A percentile compares a stretch with the other conserved stretches of the same genome.
These are phyloP conservation scores for Apeltes quadracus DNA, from an alignment of 2,113 vertebrate genomes.

Conservation along the genomic window DNA sequence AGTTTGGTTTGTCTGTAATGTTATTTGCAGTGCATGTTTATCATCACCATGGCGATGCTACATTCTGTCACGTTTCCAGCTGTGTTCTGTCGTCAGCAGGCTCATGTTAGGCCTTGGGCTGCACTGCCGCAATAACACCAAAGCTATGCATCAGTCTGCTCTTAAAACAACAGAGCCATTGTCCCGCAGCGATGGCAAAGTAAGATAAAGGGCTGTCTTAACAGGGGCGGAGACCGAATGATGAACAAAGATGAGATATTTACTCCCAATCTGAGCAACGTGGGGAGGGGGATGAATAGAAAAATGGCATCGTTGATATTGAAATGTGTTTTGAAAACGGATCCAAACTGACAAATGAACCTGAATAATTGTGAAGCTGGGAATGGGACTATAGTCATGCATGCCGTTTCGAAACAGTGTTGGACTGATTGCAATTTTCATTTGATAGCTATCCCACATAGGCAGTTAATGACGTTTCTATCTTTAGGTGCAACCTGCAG, in stretches of 20 bases:
- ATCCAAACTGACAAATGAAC: constrained; percentile 1
- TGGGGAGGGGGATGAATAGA: background rate
- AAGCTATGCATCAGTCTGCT: background rate
- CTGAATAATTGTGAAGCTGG: constrained; percentile 1
- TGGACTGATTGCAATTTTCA: constrained; percentile 17
- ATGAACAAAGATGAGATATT: constrained; percentile 33
- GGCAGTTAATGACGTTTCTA: constrained; percentile 42
- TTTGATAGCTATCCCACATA: constrained; percentile 45
- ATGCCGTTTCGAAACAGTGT: constrained; percentile 10
- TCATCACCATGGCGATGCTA: background rate
- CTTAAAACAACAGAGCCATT: constrained; percentile 9
- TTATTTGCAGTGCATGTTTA: constrained; percentile 1
- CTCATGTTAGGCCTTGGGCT: background rate
- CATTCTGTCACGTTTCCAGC: background rate
- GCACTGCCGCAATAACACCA: constrained; percentile 18
- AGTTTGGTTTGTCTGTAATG: background rate
- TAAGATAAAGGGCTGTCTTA: constrained; percentile 13
- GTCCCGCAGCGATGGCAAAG: constrained; percentile 12
- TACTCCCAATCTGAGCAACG: background rate
- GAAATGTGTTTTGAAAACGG: background rate
- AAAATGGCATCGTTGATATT: constrained; percentile 1
- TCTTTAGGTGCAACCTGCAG: constrained; percentile 29
- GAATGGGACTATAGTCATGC: constrained; percentile 7
- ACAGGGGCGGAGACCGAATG: background rate
- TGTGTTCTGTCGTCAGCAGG: background rate